A percentile compares a stretch with the other conserved stretches of the same genome.
Conservation (phyloP, 1,140 invertebrate species). For the Ditylenchus dipsaci region DNA sequence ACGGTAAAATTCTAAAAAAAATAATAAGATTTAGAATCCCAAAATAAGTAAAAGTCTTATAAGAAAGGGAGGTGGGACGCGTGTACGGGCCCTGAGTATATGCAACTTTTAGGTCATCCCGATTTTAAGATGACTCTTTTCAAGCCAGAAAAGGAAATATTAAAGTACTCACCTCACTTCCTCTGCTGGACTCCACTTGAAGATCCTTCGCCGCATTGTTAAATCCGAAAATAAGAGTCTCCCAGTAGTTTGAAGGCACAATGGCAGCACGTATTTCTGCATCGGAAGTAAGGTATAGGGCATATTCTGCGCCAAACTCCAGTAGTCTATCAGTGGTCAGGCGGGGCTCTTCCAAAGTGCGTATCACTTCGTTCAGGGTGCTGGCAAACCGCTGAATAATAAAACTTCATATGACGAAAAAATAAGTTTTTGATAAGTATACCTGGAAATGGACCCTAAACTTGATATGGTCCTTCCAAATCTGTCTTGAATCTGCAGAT, state of each 20-base stretch:
- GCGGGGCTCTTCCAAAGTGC: conserved; percentile 26
- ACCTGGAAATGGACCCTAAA: conserved; percentile 26
- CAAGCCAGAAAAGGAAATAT: no score
- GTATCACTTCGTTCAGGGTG: conserved; percentile 25
- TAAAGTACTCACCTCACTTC: conserved; percentile 24
- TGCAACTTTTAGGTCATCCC: no score
- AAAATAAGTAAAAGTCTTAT: no score
- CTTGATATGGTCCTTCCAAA: conserved; percentile 19
- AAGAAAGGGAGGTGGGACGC: no score
- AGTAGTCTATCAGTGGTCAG: conserved; percentile 13
- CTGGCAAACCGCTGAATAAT: conserved; percentile 35
- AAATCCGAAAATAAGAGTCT: conserved; percentile 30
- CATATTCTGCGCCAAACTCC: conserved; percentile 29
- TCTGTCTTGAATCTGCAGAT: background rate
- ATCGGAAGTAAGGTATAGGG: background rate
- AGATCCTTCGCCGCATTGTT: conserved; percentile 37
- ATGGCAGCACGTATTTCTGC: conserved; percentile 1
- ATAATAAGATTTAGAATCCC: no score
- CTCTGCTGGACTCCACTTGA: conserved; percentile 29
- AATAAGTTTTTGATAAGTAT: no score
- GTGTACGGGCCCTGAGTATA: no score
- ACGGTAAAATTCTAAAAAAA: no score
- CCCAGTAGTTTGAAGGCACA: conserved; percentile 29
- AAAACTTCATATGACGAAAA: no score
- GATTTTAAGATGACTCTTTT: no score